Conservation (phyloP, 2,113 vertebrate genomes). For the Coryphaenoides rupestris region DNA sequence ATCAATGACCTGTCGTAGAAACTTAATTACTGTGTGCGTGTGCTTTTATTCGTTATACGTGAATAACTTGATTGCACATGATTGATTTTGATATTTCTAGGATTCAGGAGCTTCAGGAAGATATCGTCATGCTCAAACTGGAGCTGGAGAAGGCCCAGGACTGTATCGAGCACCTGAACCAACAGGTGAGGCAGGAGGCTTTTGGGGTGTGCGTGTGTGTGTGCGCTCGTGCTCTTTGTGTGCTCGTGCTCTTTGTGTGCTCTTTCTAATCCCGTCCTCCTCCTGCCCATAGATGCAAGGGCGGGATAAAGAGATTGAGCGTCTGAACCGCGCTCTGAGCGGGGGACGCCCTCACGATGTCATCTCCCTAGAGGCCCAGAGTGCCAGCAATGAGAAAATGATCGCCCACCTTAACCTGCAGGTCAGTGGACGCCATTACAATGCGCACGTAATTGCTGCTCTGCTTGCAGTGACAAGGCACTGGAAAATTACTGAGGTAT, state of each 20-base stretch:
- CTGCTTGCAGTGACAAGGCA: too few relatives aligned
- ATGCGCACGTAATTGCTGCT: too few relatives aligned
- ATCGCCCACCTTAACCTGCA: constrained; percentile 90
- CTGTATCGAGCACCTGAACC: constrained; percentile 76
- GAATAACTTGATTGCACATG: too few relatives aligned
- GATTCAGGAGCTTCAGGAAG: constrained; percentile 89
- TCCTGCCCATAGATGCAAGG: constrained; percentile 78
- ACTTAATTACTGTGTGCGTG: too few relatives aligned
- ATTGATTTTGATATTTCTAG: constrained; percentile 72
- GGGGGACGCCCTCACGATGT: constrained; percentile 85
- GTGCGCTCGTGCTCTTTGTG: too few relatives aligned
- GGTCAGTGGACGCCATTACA: constrained; percentile 58
- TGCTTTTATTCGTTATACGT: too few relatives aligned
- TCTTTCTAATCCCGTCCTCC: too few relatives aligned
- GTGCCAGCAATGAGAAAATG: constrained; percentile 87
- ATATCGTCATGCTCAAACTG: constrained; percentile 77
- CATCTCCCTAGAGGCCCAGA: constrained; percentile 84
- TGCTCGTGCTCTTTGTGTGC: too few relatives aligned
- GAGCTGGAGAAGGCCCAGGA: constrained; percentile 81
- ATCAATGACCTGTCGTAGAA: too few relatives aligned
- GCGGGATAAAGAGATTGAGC: constrained; percentile 87
- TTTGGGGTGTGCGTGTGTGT: background rate
- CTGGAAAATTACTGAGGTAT: background rate
- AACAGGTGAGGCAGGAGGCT: constrained; percentile 74
- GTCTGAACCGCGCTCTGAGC: constrained; percentile 76